Evolutionary conservation across 2,113 vertebrate species (phyloP).

Genomic region (Mirza zaza): DNA sequence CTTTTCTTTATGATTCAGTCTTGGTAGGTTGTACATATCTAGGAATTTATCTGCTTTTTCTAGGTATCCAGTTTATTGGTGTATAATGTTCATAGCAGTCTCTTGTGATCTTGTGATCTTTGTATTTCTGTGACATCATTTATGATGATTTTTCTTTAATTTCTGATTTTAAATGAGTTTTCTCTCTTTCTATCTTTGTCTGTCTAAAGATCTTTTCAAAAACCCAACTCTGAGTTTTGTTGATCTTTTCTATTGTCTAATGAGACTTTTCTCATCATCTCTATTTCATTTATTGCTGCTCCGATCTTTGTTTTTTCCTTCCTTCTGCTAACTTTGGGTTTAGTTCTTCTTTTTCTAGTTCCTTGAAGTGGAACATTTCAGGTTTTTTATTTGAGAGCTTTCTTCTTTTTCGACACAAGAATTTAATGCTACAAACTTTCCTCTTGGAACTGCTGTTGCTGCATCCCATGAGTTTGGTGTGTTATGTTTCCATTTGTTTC

Average conservation of each 20-base stretch:
- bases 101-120: not conserved
- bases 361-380: not conserved
- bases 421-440: not conserved
- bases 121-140: not conserved
- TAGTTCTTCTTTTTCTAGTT: not conserved
- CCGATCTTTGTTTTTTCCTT: not conserved
- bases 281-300: not conserved
- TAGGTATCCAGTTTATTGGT: accelerated
- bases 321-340: not conserved
- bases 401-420: not conserved
- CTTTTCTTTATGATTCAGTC: not conserved
- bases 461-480: not conserved
- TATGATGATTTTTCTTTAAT: not conserved
- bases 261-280: not conserved
- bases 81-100: accelerated
- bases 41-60: not conserved
- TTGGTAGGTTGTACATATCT: too few relatives aligned
- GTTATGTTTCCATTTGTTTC: not conserved
- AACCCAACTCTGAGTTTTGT: not conserved
- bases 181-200: not conserved
- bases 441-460: not conserved
- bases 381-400: not conserved
- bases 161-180: not conserved
- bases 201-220: not conserved
- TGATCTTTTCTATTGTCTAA: not conserved